Percentiles rank a stretch among this genome's conserved stretches.
phyloP scores from a whole-genome alignment of 2,888 invertebrate species.

The Watsonalla binaria region DNA sequence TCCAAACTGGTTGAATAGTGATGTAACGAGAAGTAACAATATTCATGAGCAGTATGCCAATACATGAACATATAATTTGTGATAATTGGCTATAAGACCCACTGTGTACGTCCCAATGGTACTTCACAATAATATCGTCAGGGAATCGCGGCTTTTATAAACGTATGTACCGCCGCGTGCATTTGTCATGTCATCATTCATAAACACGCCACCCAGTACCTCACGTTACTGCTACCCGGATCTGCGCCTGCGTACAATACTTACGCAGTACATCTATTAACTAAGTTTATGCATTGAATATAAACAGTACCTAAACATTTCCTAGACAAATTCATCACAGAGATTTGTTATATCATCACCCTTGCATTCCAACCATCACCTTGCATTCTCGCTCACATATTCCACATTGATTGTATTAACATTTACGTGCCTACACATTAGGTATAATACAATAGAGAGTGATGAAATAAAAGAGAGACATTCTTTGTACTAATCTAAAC shows the following conservation, averaged over 20 bases:
- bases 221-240: conserved; percentile 27
- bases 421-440: conserved; percentile 57
- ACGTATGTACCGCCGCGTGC: conserved; percentile 37
- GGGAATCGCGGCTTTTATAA: conserved; percentile 27
- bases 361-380: conserved; percentile 57
- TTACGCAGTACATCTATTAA: conserved; percentile 26
- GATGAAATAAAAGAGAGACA: conserved; percentile 74
- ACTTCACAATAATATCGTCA: conserved; percentile 35
- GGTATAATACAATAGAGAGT: conserved; percentile 73
- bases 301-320: conserved; percentile 45
- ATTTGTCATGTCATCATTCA: conserved; percentile 50
- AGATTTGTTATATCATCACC: conserved; percentile 63
- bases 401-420: conserved; percentile 45
- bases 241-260: conserved; percentile 37
- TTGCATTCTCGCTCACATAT: conserved; percentile 58
- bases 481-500: conserved; percentile 73
- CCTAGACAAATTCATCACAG: conserved; percentile 73
- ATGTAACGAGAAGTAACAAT: conserved; percentile 27
- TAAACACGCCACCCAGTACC: conserved; percentile 17
- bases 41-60: conserved; percentile 44
- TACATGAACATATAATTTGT: conserved; percentile 50
- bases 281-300: conserved; percentile 59
- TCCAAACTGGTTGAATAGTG: conserved; percentile 42
- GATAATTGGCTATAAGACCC: conserved; percentile 53
- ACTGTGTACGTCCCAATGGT: conserved; percentile 43